These are phyloP conservation scores for Rhabdomys dilectus DNA, from an alignment of 2,113 vertebrate genomes.

Conservation along the genomic window DNA sequence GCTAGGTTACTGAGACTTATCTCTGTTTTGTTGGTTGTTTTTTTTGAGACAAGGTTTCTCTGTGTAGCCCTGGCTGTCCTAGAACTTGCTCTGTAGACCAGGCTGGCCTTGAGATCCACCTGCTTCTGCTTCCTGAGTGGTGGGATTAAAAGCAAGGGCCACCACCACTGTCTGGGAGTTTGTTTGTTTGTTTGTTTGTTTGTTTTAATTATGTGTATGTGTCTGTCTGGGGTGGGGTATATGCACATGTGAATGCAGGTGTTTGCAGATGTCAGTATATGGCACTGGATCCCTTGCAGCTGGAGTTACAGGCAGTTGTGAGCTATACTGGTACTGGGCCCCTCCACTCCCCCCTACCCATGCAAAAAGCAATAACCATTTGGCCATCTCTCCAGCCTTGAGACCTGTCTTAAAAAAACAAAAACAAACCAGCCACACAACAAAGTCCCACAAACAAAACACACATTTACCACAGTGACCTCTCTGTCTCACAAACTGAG, in stretches of 20 bases:
- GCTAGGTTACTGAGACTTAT: background rate
- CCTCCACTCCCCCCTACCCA: too few relatives aligned
- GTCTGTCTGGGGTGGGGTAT: background rate
- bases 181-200: too few relatives aligned
- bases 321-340: background rate
- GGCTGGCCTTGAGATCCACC: background rate
- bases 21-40: background rate
- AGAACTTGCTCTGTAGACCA: background rate
- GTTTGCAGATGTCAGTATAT: background rate
- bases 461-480: background rate
- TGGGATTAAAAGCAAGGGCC: background rate
- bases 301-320: background rate
- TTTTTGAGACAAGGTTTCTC: background rate
- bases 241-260: background rate
- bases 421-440: background rate
- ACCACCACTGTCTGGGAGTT: background rate
- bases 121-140: background rate
- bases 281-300: background rate
- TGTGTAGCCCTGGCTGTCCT: background rate
- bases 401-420: background rate
- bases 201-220: background rate
- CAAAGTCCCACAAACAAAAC: background rate
- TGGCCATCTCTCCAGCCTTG: background rate
- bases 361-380: background rate
- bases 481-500: background rate